Conservation (phyloP, 2,888 invertebrate species). For the Flexamia atlantica region DNA sequence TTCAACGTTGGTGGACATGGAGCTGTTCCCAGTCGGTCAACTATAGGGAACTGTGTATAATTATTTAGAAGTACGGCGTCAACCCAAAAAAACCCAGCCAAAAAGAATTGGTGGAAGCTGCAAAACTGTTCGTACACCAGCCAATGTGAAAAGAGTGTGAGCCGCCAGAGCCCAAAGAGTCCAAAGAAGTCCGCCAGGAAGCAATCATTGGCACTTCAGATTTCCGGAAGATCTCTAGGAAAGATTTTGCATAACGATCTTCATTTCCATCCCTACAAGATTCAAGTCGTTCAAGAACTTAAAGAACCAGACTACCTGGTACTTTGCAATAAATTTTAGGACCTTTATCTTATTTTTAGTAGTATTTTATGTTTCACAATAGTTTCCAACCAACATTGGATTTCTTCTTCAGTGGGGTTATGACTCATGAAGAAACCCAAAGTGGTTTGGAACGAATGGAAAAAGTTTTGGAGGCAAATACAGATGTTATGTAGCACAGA, state of each 20-base stretch:
- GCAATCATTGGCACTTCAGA: not conserved
- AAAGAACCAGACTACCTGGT: not conserved
- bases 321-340: no score
- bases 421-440: no score
- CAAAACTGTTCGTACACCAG: not conserved
- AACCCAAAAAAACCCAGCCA: no score
- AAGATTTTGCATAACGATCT: conserved; percentile 27
- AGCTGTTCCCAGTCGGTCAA: not conserved
- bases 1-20: not conserved
- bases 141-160: not conserved
- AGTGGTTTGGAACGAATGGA: no score
- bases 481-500: no score
- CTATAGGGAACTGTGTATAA: not conserved
- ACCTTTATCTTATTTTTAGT: no score
- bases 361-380: no score
- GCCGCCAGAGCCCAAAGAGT: not conserved
- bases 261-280: conserved; percentile 44
- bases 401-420: no score
- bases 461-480: no score
- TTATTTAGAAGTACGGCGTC: not conserved
- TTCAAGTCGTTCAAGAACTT: conserved; percentile 10
- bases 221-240: not conserved
- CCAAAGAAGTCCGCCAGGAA: not conserved
- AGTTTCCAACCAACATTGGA: no score
- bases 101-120: not conserved